Percentiles rank a stretch among this genome's conserved stretches.
Evolutionary conservation across 2,888 invertebrate species (phyloP).

Genomic region (Dichetophora obliterata): DNA sequence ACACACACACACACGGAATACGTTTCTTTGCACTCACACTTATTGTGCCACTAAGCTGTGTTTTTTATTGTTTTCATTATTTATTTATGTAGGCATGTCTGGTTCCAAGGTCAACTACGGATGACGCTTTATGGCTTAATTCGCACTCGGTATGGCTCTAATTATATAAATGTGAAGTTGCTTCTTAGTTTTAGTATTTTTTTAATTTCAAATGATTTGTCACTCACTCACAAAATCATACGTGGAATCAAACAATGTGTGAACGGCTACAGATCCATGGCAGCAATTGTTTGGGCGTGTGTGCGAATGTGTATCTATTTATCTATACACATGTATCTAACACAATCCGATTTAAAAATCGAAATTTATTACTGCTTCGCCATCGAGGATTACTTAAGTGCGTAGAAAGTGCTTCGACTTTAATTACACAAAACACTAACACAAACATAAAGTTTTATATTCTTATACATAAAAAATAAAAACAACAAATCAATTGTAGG

Average conservation of each 20-base stretch:
- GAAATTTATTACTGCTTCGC: conserved; percentile 20
- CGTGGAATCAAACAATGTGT: not conserved
- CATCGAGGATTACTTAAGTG: conserved; percentile 33
- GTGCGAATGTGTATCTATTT: not conserved
- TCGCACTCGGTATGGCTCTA: conserved; percentile 16
- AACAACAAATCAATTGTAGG: not conserved
- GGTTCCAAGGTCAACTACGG: conserved; percentile 23
- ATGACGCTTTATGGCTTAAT: conserved; percentile 25
- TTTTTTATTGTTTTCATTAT: not conserved
- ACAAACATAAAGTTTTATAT: not conserved
- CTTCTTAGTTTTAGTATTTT: conserved; percentile 24
- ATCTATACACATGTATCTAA: too few species aligned
- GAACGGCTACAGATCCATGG: not conserved
- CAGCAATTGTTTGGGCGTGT: not conserved
- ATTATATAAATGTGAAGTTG: conserved; percentile 20
- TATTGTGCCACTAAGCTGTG: not conserved
- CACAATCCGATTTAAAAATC: conserved; percentile 28
- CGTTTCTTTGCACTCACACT: not conserved
- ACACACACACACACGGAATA: too few species aligned
- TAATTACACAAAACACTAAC: not conserved
- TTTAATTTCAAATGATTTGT: not conserved
- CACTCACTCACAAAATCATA: not conserved
- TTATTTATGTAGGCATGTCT: not conserved
- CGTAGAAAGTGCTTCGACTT: conserved; percentile 33
- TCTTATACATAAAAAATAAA: not conserved